phyloP scores from a whole-genome alignment of 1,140 invertebrate species.

The Diachasmimorpha longicaudata region DNA sequence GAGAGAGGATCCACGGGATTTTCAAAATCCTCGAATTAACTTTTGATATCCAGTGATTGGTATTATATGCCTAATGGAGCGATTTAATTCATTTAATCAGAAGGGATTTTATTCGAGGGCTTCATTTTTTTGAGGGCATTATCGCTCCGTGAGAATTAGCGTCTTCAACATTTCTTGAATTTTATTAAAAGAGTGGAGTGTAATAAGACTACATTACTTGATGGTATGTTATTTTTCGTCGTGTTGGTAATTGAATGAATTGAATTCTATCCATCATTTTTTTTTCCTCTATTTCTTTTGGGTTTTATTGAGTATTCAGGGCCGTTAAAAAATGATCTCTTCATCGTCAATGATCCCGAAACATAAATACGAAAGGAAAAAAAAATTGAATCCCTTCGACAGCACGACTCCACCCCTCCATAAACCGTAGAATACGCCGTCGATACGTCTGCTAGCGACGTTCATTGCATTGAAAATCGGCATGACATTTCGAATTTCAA shows the following conservation, averaged over 20 bases:
- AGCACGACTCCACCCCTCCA: neutral
- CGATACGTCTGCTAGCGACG: neutral
- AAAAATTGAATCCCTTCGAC: neutral
- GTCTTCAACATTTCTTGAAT: no score
- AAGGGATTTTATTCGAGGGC: no score
- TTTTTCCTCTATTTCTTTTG: no score
- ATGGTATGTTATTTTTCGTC: no score
- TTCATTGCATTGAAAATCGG: neutral
- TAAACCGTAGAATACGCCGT: neutral
- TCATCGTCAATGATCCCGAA: neutral
- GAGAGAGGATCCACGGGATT: neutral
- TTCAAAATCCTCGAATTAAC: neutral
- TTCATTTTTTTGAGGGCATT: no score
- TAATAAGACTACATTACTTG: no score
- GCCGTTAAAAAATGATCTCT: neutral
- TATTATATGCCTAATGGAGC: neutral
- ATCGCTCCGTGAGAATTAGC: no score
- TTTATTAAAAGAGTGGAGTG: no score
- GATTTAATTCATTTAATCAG: no score
- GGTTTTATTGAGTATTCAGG: no score
- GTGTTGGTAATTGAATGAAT: no score
- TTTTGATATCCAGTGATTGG: neutral
- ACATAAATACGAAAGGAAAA: neutral
- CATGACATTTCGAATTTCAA: slow-evolving; percentile 29
- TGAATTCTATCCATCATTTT: no score